Conservation (phyloP, 2,888 invertebrate genomes). For the Spodoptera exigua region DNA sequence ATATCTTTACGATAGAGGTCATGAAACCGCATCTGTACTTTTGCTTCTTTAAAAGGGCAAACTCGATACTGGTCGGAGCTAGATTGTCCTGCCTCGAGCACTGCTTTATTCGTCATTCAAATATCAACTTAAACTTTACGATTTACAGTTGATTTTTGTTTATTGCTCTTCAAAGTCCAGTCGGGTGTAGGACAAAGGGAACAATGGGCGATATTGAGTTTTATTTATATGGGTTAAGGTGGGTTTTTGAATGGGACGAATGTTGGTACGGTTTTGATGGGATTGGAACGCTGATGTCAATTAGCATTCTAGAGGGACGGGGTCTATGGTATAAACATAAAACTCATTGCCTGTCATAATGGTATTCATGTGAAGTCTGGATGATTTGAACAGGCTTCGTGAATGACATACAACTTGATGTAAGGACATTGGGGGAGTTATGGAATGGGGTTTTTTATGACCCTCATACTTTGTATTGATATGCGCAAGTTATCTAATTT, state of each 20-base stretch:
- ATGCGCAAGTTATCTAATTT: not conserved
- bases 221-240: conserved; percentile 47
- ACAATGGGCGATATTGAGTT: conserved; percentile 42
- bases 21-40: conserved; percentile 45
- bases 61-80: conserved; percentile 71
- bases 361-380: conserved; percentile 53
- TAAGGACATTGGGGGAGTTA: conserved; percentile 36
- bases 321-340: conserved; percentile 65
- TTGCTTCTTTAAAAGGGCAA: conserved; percentile 71
- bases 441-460: conserved; percentile 10
- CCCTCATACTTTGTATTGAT: conserved; percentile 24
- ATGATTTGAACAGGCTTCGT: conserved; percentile 33
- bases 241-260: conserved; percentile 40
- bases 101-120: conserved; percentile 42
- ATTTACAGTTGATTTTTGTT: conserved; percentile 61
- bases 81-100: conserved; percentile 72
- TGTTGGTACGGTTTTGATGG: conserved; percentile 63
- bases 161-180: conserved; percentile 50
- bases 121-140: conserved; percentile 58
- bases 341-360: conserved; percentile 59
- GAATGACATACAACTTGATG: conserved; percentile 40
- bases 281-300: conserved; percentile 68
- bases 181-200: conserved; percentile 45
- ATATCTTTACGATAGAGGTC: conserved; percentile 44
- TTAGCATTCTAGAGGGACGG: conserved; percentile 74